Conservation (phyloP, 2,797 vertebrate species). For the Pelobates cultripes region DNA sequence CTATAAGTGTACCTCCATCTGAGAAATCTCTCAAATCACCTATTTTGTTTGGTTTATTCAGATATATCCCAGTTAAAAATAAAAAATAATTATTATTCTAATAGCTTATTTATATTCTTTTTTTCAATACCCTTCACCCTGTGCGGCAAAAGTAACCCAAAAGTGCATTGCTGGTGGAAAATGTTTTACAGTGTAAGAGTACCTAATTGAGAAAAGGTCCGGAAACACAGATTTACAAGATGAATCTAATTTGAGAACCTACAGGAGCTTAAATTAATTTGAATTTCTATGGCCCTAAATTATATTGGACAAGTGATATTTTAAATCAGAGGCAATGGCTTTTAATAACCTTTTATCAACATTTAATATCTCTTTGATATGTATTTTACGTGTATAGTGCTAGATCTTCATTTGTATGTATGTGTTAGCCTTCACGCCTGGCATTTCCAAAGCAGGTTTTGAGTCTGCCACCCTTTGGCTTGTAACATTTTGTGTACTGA, state of each 20-base stretch:
- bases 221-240: not conserved
- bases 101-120: no score
- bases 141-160: no score
- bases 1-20: no score
- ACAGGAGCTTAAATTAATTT: slow-evolving; percentile 4
- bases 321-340: not conserved
- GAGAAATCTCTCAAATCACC: no score
- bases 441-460: not conserved
- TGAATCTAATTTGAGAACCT: not conserved
- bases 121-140: no score
- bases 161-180: no score
- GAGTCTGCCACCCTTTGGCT: slow-evolving; percentile 32
- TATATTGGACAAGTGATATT: not conserved
- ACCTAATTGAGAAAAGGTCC: no score
- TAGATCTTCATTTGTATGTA: slow-evolving; percentile 1
- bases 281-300: not conserved
- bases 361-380: not conserved
- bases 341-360: slow-evolving; percentile 13
- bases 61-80: no score
- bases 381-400: not conserved
- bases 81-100: no score
- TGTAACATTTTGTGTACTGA: slow-evolving; percentile 33
- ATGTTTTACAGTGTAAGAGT: no score
- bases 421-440: not conserved
- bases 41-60: no score